phyloP scores from a whole-genome alignment of 1,140 invertebrate species.

The Ceratina calcarata region DNA sequence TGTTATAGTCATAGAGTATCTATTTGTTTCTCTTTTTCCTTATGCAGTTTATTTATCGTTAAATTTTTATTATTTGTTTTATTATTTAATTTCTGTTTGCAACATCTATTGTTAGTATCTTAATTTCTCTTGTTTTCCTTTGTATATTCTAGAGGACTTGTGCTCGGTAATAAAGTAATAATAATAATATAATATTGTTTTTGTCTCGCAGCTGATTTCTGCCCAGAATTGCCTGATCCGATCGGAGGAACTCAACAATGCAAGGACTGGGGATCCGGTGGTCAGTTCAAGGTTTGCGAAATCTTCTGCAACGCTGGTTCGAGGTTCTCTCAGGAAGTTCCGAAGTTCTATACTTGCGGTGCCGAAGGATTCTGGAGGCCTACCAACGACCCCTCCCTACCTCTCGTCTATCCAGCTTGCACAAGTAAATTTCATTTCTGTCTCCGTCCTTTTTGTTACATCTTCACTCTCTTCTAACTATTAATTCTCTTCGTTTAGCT shows the following conservation, averaged over 20 bases:
- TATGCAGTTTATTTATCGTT: no score
- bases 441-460: background rate
- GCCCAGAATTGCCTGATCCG: conserved; percentile 91
- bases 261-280: conserved; percentile 96
- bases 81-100: no score
- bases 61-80: no score
- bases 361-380: conserved; percentile 98
- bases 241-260: conserved; percentile 94
- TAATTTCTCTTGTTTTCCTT: no score
- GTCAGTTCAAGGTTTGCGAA: conserved; percentile 96
- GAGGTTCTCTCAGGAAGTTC: conserved; percentile 93
- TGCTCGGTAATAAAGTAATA: no score
- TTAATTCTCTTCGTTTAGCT: conserved; percentile 78
- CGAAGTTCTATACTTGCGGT: conserved; percentile 97
- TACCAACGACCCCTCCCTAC: conserved; percentile 87
- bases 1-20: no score
- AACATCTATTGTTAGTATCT: no score
- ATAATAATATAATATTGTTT: no score
- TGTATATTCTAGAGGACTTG: no score
- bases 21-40: no score
- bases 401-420: conserved; percentile 94
- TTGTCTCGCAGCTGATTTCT: conserved; percentile 88
- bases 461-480: background rate
- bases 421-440: conserved; percentile 83
- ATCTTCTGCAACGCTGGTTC: conserved; percentile 92